phyloP scores from a whole-genome alignment of 1,140 invertebrate genomes.

The Drosophila nigrodunni region DNA sequence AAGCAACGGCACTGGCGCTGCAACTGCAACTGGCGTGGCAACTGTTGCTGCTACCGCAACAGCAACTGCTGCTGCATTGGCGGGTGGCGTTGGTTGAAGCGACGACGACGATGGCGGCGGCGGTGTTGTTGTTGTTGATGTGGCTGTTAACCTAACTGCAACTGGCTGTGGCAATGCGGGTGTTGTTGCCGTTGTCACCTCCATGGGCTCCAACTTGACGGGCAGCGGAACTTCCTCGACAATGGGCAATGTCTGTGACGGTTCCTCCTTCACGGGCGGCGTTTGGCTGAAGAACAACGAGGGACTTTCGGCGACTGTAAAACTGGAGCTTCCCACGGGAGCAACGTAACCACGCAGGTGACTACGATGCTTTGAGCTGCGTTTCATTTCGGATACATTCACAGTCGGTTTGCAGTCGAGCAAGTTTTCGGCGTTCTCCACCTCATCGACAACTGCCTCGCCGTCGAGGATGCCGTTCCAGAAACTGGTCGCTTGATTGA shows the following conservation, averaged over 20 bases:
- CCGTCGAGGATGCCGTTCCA: slow-evolving; percentile 84
- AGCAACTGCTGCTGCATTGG: slow-evolving; percentile 3
- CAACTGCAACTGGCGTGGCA: slow-evolving; percentile 1
- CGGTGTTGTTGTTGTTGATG: background rate
- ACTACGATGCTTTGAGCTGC: slow-evolving; percentile 54
- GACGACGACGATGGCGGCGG: background rate
- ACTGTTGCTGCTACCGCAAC: slow-evolving; percentile 5
- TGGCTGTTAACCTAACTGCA: background rate
- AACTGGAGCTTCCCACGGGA: slow-evolving; percentile 62
- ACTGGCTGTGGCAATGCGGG: background rate
- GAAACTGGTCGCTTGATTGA: slow-evolving; percentile 81
- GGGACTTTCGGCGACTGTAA: slow-evolving; percentile 37
- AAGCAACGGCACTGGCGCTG: slow-evolving; percentile 13
- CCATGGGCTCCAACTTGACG: background rate
- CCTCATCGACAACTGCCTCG: slow-evolving; percentile 77
- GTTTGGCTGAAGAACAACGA: slow-evolving; percentile 68
- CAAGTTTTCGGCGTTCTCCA: slow-evolving; percentile 68
- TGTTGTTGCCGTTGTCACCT: slow-evolving; percentile 7
- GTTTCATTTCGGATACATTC: slow-evolving; percentile 45
- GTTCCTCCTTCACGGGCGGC: slow-evolving; percentile 41
- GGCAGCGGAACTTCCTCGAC: background rate
- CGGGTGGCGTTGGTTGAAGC: background rate
- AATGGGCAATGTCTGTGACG: slow-evolving; percentile 16
- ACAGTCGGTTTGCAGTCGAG: slow-evolving; percentile 66
- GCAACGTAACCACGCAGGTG: background rate